Evolutionary conservation across 2,113 vertebrate genomes (phyloP).

Genomic region (Dicaeum eximium): DNA sequence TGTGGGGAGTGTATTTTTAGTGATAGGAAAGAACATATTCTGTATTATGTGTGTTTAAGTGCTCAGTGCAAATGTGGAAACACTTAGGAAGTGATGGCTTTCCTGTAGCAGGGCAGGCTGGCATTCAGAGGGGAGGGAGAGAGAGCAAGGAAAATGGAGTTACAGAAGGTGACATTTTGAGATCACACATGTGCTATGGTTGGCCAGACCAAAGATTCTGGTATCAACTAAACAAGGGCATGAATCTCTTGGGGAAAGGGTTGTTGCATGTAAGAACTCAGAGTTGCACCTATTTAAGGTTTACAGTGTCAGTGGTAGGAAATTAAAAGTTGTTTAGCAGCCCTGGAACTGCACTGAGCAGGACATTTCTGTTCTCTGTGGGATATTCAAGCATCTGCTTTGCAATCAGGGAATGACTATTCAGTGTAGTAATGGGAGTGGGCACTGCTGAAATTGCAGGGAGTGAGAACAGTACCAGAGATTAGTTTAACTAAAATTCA

Average conservation of each 20-base stretch:
- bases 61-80: background rate
- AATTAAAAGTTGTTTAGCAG: background rate
- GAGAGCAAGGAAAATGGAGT: background rate
- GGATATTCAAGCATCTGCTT: background rate
- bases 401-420: background rate
- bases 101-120: background rate
- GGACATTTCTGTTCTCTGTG: background rate
- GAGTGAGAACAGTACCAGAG: background rate
- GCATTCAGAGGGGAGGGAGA: background rate
- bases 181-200: background rate
- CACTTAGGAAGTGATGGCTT: background rate
- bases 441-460: background rate
- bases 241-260: background rate
- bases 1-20: background rate
- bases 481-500: background rate
- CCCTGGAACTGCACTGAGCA: background rate
- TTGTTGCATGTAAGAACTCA: background rate
- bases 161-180: background rate
- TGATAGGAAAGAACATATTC: background rate
- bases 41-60: background rate
- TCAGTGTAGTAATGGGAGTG: background rate
- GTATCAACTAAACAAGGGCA: background rate
- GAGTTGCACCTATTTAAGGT: background rate
- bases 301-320: background rate
- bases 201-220: background rate